Evolutionary conservation across 1,140 invertebrate species (phyloP).

Genomic region (Heliconius congener): DNA sequence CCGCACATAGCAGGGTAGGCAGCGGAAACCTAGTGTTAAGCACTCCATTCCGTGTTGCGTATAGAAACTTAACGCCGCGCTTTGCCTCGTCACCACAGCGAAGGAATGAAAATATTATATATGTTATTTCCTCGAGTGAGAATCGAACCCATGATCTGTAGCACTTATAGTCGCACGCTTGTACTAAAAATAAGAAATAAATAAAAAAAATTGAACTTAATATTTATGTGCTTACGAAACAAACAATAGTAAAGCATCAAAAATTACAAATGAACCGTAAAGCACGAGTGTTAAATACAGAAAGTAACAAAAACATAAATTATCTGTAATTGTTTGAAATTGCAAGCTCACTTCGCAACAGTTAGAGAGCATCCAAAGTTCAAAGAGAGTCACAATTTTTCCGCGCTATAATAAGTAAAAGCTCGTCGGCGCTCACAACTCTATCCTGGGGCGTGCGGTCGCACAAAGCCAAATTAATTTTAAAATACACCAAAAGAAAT

Average conservation of each 20-base stretch:
- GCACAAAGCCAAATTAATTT: slow-evolving; percentile 80
- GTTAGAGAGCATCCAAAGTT: slow-evolving; percentile 46
- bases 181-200: no score
- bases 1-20: no score
- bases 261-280: neutral
- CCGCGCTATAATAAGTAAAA: slow-evolving; percentile 47
- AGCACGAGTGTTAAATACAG: neutral
- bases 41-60: no score
- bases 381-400: slow-evolving; percentile 58
- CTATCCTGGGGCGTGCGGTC: slow-evolving; percentile 66
- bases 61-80: no score
- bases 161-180: no score
- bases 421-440: slow-evolving; percentile 64
- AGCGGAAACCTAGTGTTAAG: no score
- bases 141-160: no score
- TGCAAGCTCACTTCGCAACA: slow-evolving; percentile 14
- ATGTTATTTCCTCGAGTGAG: neutral
- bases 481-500: slow-evolving; percentile 80
- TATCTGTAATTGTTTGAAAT: slow-evolving; percentile 19
- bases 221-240: no score
- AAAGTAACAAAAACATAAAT: neutral
- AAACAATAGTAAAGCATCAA: neutral
- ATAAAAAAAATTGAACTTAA: no score
- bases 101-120: no score
- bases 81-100: no score